Conservation (phyloP, 2,888 invertebrate species). For the Stenichneumon culpator region DNA sequence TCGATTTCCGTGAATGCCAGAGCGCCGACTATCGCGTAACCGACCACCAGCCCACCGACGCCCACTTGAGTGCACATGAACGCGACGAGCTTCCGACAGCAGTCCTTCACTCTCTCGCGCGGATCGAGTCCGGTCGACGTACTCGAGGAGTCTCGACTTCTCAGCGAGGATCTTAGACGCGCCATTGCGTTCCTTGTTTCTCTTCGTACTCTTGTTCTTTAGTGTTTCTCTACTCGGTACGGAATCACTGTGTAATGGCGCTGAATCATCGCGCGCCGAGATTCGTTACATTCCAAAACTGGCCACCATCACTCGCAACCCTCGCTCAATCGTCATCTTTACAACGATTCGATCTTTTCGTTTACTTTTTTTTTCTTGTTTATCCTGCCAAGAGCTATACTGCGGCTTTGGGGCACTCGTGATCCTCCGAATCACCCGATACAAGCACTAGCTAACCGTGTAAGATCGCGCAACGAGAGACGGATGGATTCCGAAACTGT, state of each 20-base stretch:
- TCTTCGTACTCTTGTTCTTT: not conserved
- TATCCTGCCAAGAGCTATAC: not conserved
- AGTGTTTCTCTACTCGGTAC: not conserved
- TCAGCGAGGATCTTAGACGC: conserved; percentile 87
- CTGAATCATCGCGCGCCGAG: not conserved
- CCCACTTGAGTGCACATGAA: conserved; percentile 97
- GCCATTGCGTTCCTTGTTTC: conserved; percentile 71
- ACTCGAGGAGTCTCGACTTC: conserved; percentile 89
- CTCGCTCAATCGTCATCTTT: not conserved
- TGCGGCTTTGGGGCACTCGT: not conserved
- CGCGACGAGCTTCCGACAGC: conserved; percentile 93
- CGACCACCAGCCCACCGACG: conserved; percentile 94
- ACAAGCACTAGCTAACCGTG: not conserved
- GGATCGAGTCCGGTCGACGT: conserved; percentile 90
- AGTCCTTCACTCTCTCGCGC: conserved; percentile 92
- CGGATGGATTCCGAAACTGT: conserved; percentile 40
- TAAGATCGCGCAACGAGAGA: conserved; percentile 3
- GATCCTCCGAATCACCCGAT: not conserved
- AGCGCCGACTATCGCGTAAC: conserved; percentile 95
- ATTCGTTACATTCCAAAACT: not conserved
- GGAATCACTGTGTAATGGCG: not conserved
- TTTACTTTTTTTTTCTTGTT: not conserved
- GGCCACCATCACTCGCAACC: not conserved
- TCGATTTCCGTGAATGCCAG: conserved; percentile 93
- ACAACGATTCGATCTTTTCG: not conserved